Percentiles rank a stretch among this genome's conserved stretches.
Conservation (phyloP, 64 coral and sea anemone species). For the Stylophora pistillata region DNA sequence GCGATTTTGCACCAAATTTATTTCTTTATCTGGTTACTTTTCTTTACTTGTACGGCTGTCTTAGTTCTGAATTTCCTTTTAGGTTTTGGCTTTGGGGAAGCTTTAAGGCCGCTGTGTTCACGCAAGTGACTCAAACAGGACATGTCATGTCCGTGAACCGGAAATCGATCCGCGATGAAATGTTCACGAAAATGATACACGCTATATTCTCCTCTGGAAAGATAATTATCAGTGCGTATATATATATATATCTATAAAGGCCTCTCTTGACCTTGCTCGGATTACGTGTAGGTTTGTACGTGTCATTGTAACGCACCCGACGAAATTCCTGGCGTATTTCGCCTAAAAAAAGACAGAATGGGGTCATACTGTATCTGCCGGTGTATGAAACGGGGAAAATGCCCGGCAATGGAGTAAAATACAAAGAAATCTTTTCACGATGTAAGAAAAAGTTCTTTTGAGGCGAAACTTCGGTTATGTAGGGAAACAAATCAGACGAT, state of each 20-base stretch:
- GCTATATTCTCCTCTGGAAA: neutral
- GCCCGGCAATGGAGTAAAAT: neutral
- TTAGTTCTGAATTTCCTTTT: no score
- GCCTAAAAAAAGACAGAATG: neutral
- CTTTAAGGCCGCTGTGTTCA: no score
- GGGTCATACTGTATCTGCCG: no score
- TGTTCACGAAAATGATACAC: neutral
- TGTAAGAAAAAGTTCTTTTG: no score
- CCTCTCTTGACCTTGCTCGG: neutral
- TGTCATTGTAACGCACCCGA: neutral
- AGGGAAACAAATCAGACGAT: no score
- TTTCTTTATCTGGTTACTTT: no score
- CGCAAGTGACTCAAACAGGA: no score
- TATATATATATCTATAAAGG: neutral
- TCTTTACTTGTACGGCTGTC: no score
- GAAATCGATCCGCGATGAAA: neutral
- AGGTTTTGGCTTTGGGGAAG: no score
- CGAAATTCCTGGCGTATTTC: neutral
- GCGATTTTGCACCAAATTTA: no score
- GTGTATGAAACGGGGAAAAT: neutral
- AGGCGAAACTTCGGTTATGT: no score
- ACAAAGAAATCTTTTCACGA: no score
- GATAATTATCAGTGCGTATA: neutral
- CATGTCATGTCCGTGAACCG: neutral
- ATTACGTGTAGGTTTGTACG: neutral